A percentile compares a stretch with the other conserved stretches of the same genome.
Conservation (phyloP, 2,797 vertebrate genomes). For the Amblyopsis hoosieri region DNA sequence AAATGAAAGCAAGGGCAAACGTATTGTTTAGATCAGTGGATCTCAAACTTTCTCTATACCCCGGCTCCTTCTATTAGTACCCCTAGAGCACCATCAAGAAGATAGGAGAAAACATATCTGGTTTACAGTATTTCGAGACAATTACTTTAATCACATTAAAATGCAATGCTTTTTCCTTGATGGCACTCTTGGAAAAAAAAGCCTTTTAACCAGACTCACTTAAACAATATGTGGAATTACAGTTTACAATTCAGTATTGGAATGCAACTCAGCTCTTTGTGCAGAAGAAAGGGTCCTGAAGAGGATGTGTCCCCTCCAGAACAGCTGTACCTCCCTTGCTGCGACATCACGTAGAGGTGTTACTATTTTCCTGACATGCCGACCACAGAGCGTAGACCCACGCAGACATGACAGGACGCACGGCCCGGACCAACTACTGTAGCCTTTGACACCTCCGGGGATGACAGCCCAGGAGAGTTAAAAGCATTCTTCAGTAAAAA, state of each 20-base stretch:
- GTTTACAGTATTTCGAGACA: conserved; percentile 37
- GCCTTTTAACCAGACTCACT: conserved; percentile 56
- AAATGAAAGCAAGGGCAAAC: conserved; percentile 14
- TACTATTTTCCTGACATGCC: conserved; percentile 54
- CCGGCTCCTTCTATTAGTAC: no score
- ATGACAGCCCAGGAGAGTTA: conserved; percentile 57
- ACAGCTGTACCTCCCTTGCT: conserved; percentile 56
- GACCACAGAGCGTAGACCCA: conserved; percentile 47
- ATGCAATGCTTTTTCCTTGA: conserved; percentile 69
- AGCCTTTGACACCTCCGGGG: conserved; percentile 64
- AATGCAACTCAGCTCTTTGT: conserved; percentile 37
- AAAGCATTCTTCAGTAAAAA: conserved; percentile 79
- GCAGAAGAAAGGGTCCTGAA: conserved; percentile 23
- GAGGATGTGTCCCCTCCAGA: conserved; percentile 38
- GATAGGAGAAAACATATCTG: no score
- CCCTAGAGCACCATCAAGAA: no score
- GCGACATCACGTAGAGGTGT: conserved; percentile 58
- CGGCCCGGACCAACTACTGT: conserved; percentile 34
- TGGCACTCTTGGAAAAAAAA: conserved; percentile 42
- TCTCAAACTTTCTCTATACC: no score
- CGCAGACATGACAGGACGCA: conserved; percentile 32
- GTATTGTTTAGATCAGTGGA: no score
- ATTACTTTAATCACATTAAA: conserved; percentile 51
- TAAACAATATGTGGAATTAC: conserved; percentile 64
- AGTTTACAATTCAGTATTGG: conserved; percentile 62